A percentile compares a stretch with the other conserved stretches of the same genome.
These are phyloP conservation scores for Sandelia bainsii DNA, from an alignment of 2,797 vertebrate species.

Conservation along the genomic window DNA sequence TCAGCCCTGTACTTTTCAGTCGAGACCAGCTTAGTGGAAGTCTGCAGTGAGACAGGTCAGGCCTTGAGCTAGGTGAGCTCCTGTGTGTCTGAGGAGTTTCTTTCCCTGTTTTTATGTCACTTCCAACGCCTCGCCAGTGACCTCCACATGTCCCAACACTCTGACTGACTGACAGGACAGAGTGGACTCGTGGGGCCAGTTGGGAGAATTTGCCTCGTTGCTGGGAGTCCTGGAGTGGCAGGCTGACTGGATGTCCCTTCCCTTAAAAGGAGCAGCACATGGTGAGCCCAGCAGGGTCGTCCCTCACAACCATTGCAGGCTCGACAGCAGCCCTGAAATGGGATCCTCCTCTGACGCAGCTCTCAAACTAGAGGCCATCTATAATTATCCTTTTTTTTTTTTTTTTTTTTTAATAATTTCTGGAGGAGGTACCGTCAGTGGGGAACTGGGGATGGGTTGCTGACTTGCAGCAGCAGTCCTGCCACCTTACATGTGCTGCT, in stretches of 20 bases:
- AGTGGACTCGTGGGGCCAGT: background rate
- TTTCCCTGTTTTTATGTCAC: conserved; percentile 26
- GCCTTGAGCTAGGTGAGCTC: conserved; percentile 11
- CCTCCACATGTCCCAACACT: conserved; percentile 32
- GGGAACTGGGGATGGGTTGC: conserved; percentile 34
- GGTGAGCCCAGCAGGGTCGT: conserved; percentile 37
- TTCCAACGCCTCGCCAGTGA: conserved; percentile 35
- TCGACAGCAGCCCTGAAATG: conserved; percentile 72
- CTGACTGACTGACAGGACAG: conserved; percentile 17
- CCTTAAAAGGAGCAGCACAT: conserved; percentile 85
- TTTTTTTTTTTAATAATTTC: conserved; percentile 2
- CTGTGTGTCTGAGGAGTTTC: conserved; percentile 22
- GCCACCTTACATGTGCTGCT: conserved; percentile 63
- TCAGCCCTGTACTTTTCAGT: conserved; percentile 25
- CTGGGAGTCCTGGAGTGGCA: conserved; percentile 31
- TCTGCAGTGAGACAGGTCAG: conserved; percentile 1
- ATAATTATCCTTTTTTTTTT: conserved; percentile 77
- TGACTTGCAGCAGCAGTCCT: conserved; percentile 25
- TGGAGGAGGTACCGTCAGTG: conserved; percentile 31
- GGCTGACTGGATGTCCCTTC: conserved; percentile 51
- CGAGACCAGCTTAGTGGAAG: background rate
- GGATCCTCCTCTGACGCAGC: conserved; percentile 70
- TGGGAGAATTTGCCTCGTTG: conserved; percentile 27
- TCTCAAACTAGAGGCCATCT: conserved; percentile 54
- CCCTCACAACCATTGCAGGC: conserved; percentile 66